Evolutionary conservation across 2,888 invertebrate genomes (phyloP).

Genomic region (Altica lythri): DNA sequence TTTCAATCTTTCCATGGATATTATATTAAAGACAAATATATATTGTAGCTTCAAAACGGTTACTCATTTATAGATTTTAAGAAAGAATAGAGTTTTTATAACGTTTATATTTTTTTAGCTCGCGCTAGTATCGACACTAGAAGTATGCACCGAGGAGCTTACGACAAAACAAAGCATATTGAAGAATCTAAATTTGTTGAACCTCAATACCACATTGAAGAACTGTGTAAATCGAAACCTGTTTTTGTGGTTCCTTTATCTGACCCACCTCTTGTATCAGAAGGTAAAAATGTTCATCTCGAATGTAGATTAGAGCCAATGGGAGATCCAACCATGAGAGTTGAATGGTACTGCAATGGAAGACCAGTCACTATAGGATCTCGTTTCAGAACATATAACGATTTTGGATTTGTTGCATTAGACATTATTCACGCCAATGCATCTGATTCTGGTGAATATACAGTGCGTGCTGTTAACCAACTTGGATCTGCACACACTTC

Average conservation of each 20-base stretch:
- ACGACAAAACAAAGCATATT: conserved; percentile 84
- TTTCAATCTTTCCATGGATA: too few relatives aligned
- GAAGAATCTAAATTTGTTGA: conserved; percentile 86
- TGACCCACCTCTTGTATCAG: conserved; percentile 82
- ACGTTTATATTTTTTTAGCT: conserved; percentile 61
- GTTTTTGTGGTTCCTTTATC: conserved; percentile 88
- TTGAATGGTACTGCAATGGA: conserved; percentile 96
- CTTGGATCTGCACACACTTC: conserved; percentile 91
- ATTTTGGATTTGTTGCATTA: conserved; percentile 96
- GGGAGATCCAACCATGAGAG: conserved; percentile 94
- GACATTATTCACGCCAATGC: conserved; percentile 93
- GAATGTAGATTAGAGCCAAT: conserved; percentile 93
- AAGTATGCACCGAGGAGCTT: conserved; percentile 85
- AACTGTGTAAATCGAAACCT: conserved; percentile 93
- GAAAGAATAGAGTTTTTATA: too few relatives aligned
- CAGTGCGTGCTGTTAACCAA: conserved; percentile 90
- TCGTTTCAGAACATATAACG: conserved; percentile 92
- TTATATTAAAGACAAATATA: too few relatives aligned
- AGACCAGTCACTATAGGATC: conserved; percentile 86
- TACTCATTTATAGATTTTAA: too few relatives aligned
- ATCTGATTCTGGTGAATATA: conserved; percentile 95
- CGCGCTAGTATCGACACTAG: conserved; percentile 88
- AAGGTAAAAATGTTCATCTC: conserved; percentile 88
- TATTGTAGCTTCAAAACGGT: too few relatives aligned
- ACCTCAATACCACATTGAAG: conserved; percentile 87